phyloP scores from a whole-genome alignment of 2,888 invertebrate genomes.

The Uropetala carovei region DNA sequence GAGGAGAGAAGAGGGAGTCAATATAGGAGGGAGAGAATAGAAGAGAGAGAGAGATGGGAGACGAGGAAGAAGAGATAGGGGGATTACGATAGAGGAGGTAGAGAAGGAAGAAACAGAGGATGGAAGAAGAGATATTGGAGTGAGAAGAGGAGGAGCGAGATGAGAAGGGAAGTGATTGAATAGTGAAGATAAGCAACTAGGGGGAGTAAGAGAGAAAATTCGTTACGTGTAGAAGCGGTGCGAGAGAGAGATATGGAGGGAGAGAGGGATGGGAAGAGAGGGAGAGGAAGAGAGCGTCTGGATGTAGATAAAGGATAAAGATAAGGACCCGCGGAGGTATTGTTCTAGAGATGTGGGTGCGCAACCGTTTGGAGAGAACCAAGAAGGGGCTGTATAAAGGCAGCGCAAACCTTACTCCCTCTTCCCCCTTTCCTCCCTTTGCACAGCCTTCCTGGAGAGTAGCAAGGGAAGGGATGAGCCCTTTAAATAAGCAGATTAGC shows the following conservation, averaged over 20 bases:
- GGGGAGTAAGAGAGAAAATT: too few relatives aligned
- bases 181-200: too few relatives aligned
- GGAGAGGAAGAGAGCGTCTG: neutral
- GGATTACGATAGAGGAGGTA: neutral
- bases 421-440: neutral
- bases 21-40: neutral
- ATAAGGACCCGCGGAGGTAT: slow-evolving; percentile 9
- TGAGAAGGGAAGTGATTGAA: neutral
- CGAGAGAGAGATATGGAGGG: too few relatives aligned
- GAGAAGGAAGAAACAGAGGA: neutral
- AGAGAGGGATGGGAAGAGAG: neutral
- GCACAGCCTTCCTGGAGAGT: neutral
- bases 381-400: slow-evolving; percentile 16
- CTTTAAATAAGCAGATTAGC: slow-evolving; percentile 38
- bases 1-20: neutral
- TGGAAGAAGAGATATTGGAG: neutral
- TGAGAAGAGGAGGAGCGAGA: neutral
- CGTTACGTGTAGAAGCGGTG: too few relatives aligned
- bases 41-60: neutral
- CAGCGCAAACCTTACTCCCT: slow-evolving; percentile 18
- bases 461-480: neutral
- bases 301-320: slow-evolving; percentile 18
- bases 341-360: slow-evolving; percentile 29
- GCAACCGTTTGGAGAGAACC: slow-evolving; percentile 8
- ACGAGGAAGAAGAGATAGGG: neutral